These are phyloP conservation scores for Hemitrygon akajei DNA, from an alignment of 2,797 vertebrate species.

Conservation along the genomic window DNA sequence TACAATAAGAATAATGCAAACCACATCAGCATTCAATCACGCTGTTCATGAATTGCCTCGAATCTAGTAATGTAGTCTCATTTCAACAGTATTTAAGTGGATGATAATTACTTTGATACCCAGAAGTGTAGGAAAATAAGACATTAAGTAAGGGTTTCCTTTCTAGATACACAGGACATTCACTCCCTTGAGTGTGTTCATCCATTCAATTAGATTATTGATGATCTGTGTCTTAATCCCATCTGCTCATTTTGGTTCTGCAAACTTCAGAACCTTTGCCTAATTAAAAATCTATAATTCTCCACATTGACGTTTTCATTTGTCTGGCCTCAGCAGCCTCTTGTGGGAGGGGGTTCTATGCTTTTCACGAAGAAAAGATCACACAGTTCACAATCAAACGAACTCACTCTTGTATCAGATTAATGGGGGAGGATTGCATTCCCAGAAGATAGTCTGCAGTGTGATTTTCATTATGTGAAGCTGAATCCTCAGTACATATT, in stretches of 20 bases:
- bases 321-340: background rate
- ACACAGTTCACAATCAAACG: background rate
- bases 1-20: background rate
- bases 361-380: background rate
- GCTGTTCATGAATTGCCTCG: background rate
- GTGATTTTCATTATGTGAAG: no score
- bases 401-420: no score
- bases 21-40: background rate
- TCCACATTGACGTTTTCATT: background rate
- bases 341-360: background rate
- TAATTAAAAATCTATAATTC: background rate
- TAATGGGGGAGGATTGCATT: no score
- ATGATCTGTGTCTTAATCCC: background rate
- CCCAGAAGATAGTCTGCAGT: no score
- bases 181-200: background rate
- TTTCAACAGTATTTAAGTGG: background rate
- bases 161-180: background rate
- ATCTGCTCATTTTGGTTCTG: background rate
- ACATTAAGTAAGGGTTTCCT: background rate
- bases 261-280: background rate
- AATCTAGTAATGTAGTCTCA: background rate
- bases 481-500: no score
- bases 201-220: background rate
- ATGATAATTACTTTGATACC: background rate
- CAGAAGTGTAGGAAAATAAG: background rate